Conservation (phyloP, 2,797 vertebrate genomes). For the Hipposideros larvatus region DNA sequence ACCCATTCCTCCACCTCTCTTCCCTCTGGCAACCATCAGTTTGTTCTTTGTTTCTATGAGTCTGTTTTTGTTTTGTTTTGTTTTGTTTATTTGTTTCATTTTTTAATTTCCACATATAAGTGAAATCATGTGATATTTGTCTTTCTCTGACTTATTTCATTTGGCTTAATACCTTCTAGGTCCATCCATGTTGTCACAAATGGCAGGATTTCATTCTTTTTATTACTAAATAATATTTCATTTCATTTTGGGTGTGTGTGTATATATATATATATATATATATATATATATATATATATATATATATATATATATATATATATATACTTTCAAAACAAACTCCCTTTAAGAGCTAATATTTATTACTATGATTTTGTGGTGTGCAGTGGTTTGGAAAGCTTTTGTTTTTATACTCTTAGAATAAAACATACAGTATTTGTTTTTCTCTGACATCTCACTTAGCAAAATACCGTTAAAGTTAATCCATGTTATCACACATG, state of each 20-base stretch:
- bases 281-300: background rate
- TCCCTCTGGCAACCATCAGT: background rate
- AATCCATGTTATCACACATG: background rate
- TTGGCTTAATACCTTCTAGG: background rate
- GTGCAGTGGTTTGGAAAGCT: background rate
- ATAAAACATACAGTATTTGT: background rate
- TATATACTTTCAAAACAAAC: background rate
- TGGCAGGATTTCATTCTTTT: background rate
- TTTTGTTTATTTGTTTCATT: background rate
- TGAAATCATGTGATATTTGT: background rate
- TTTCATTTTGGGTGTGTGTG: background rate
- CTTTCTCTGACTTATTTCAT: background rate
- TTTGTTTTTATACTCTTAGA: background rate
- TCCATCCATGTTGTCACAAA: background rate
- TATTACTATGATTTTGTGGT: background rate
- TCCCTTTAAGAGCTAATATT: background rate
- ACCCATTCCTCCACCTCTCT: background rate
- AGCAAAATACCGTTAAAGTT: background rate
- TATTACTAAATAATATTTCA: background rate
- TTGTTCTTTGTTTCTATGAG: background rate
- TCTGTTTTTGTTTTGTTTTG: background rate
- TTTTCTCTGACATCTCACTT: background rate
- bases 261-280: too few species aligned
- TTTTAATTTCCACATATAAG: background rate
- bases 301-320: background rate